phyloP scores from a whole-genome alignment of 1,140 invertebrate genomes.

The Hypsibius dujardini region DNA sequence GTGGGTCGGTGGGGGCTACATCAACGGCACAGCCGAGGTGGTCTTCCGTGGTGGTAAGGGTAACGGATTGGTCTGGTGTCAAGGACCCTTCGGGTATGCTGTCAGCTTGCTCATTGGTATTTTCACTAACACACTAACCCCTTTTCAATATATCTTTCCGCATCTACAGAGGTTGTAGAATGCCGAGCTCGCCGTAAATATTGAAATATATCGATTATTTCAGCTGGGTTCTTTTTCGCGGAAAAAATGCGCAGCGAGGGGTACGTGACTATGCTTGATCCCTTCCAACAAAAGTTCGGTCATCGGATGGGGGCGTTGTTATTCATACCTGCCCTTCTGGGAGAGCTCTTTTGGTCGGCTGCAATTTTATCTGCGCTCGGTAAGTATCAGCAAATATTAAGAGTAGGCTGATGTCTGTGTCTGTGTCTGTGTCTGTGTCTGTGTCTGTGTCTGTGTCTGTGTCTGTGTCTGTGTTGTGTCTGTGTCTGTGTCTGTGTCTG shows the following conservation, averaged over 20 bases:
- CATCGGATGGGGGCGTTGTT: conserved; percentile 86
- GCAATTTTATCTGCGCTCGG: conserved; percentile 85
- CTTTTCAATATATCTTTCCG: too few relatives aligned
- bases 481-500: too few relatives aligned
- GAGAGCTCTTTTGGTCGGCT: conserved; percentile 93
- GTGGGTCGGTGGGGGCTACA: conserved; percentile 96
- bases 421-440: too few relatives aligned
- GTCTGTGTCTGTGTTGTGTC: too few relatives aligned
- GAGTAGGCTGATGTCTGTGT: too few relatives aligned
- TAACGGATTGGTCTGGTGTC: conserved; percentile 72
- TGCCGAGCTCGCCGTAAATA: too few relatives aligned
- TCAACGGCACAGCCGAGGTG: conserved; percentile 90
- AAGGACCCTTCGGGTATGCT: conserved; percentile 91
- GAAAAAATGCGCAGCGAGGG: conserved; percentile 90
- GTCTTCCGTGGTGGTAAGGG: conserved; percentile 52
- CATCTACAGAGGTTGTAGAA: too few relatives aligned
- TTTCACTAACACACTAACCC: too few relatives aligned
- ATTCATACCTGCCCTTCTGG: conserved; percentile 84
- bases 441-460: too few relatives aligned
- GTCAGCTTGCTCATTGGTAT: conserved; percentile 74
- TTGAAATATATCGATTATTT: too few relatives aligned
- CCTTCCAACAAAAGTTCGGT: conserved; percentile 84
- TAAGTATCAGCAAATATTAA: conserved; percentile 26
- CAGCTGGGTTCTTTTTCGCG: conserved; percentile 91
- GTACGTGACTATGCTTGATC: conserved; percentile 97